phyloP scores from a whole-genome alignment of 2,888 invertebrate species.

The Alsophila aescularia region DNA sequence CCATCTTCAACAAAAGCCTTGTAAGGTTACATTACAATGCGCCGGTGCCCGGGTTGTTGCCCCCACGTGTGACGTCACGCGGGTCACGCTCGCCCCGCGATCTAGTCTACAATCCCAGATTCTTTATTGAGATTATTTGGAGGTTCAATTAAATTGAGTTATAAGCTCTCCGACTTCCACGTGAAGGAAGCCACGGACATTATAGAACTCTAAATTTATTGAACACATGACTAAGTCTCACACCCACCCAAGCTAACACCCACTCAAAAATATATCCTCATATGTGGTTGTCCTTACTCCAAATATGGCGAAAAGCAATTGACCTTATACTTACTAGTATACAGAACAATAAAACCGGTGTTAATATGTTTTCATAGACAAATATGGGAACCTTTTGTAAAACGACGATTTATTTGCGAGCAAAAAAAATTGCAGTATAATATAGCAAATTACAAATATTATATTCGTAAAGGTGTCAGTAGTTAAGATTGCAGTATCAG shows the following conservation, averaged over 20 bases:
- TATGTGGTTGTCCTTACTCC: slow-evolving; percentile 21
- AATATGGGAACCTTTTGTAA: background rate
- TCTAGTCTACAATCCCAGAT: slow-evolving; percentile 40
- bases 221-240: slow-evolving; percentile 1
- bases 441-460: too few relatives aligned
- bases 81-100: slow-evolving; percentile 47
- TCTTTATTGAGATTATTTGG: slow-evolving; percentile 21
- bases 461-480: too few relatives aligned
- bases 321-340: slow-evolving; percentile 22
- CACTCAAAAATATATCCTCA: slow-evolving; percentile 7
- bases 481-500: too few relatives aligned
- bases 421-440: too few relatives aligned
- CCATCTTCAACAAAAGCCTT: background rate
- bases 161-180: background rate
- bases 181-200: too few relatives aligned
- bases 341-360: slow-evolving; percentile 9
- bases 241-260: background rate
- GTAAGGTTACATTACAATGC: too few relatives aligned
- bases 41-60: slow-evolving; percentile 16
- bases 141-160: slow-evolving; percentile 10
- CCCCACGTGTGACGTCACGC: slow-evolving; percentile 43
- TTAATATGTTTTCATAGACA: background rate
- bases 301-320: slow-evolving; percentile 28
- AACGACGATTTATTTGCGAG: too few relatives aligned
- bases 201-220: slow-evolving; percentile 3